Evolutionary conservation across 1,140 invertebrate genomes (phyloP).

Genomic region (Drosophila yakuba): DNA sequence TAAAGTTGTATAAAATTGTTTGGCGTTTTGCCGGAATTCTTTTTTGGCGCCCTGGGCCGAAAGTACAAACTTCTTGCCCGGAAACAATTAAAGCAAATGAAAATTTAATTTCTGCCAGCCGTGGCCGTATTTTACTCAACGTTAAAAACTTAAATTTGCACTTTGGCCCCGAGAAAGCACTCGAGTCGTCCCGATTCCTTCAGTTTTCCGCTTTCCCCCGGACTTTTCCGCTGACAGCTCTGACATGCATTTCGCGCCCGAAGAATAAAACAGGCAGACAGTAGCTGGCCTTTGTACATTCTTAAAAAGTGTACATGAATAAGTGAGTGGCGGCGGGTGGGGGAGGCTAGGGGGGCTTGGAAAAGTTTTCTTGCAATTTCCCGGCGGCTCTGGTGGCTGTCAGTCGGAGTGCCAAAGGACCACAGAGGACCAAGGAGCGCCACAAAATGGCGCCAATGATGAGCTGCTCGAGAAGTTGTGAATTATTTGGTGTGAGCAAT

Average conservation of each 20-base stretch:
- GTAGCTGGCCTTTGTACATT: conserved; percentile 42
- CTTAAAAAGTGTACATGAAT: conserved; percentile 52
- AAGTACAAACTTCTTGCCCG: conserved; percentile 1
- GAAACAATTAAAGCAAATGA: conserved; percentile 36
- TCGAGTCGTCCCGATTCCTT: neutral
- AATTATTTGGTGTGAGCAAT: conserved; percentile 31
- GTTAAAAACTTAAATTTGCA: conserved; percentile 26
- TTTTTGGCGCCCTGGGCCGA: neutral
- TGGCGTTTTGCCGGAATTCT: neutral
- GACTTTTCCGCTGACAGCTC: conserved; percentile 27
- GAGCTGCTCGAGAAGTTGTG: conserved; percentile 20
- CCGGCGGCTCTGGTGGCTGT: conserved; percentile 25
- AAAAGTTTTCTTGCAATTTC: conserved; percentile 47
- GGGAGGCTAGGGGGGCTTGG: neutral
- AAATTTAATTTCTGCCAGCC: conserved; percentile 32
- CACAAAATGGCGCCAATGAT: conserved; percentile 59
- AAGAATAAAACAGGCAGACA: conserved; percentile 40
- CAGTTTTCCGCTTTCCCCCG: neutral
- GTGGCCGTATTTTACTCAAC: conserved; percentile 28
- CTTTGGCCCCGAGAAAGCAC: conserved; percentile 10
- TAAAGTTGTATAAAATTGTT: neutral
- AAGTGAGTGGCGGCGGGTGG: conserved; percentile 4
- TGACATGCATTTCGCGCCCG: conserved; percentile 41
- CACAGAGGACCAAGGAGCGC: conserved; percentile 14
- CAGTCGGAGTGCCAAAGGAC: conserved; percentile 22